phyloP scores from a whole-genome alignment of 2,797 vertebrate genomes.

The Cyclopterus lumpus region DNA sequence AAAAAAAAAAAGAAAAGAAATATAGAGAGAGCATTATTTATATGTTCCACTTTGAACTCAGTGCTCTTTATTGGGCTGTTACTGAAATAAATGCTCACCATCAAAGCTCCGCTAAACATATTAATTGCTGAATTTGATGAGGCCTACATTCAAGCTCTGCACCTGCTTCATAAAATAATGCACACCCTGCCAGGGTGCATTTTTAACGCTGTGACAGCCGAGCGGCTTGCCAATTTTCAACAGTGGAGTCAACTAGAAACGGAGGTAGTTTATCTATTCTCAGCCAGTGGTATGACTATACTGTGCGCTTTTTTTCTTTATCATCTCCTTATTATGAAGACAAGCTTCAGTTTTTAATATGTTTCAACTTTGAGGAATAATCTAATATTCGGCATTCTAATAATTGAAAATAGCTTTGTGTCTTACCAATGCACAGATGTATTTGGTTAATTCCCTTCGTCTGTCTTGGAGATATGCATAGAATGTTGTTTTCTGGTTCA shows the following conservation, averaged over 20 bases:
- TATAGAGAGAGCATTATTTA: constrained; percentile 29
- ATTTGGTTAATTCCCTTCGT: not conserved
- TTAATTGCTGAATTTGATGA: constrained; percentile 72
- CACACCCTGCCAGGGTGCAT: constrained; percentile 66
- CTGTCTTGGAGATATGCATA: not conserved
- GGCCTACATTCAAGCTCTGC: constrained; percentile 53
- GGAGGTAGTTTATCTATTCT: constrained; percentile 43
- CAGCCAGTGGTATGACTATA: not conserved
- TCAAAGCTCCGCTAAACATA: constrained; percentile 69
- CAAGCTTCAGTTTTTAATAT: not conserved
- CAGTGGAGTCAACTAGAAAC: constrained; percentile 61
- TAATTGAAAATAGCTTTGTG: not conserved
- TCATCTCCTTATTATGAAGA: not conserved
- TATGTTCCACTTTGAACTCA: constrained; percentile 31
- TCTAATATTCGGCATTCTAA: not conserved
- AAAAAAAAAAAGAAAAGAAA: not conserved
- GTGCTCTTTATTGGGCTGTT: constrained; percentile 41
- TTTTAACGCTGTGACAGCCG: constrained; percentile 69
- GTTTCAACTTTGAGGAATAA: not conserved
- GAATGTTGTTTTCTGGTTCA: not conserved
- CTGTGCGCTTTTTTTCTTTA: not conserved
- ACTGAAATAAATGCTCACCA: constrained; percentile 64
- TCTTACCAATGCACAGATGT: not conserved
- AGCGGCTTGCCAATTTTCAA: constrained; percentile 62
- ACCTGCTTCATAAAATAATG: constrained; percentile 72